phyloP scores from a whole-genome alignment of 2,888 invertebrate species.

The Luffia ferchaultella region DNA sequence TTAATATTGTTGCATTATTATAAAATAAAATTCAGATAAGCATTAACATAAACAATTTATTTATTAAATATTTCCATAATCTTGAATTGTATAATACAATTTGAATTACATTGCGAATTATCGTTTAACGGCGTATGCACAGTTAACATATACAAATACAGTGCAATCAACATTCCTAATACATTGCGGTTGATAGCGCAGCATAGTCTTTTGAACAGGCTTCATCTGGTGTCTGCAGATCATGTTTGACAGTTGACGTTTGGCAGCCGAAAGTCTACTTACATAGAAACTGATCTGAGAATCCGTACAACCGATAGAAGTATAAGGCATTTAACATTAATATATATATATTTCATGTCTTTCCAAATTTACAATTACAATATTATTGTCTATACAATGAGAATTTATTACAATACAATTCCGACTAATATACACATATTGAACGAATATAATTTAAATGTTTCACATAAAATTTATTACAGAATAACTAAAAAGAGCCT shows the following conservation, averaged over 20 bases:
- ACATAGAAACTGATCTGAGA: no score
- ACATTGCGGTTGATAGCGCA: no score
- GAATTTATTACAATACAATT: not conserved
- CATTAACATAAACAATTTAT: constrained; percentile 60
- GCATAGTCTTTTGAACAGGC: no score
- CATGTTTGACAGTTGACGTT: no score
- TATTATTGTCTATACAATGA: not conserved
- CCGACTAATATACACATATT: not conserved
- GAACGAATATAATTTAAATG: no score
- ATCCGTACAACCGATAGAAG: no score
- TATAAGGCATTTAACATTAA: not conserved
- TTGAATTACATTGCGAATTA: constrained; percentile 27
- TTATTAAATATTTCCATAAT: constrained; percentile 50
- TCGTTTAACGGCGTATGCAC: constrained; percentile 15
- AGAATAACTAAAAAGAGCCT: no score
- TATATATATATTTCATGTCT: not conserved
- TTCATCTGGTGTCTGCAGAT: no score
- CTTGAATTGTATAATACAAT: constrained; percentile 50
- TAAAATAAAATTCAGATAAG: constrained; percentile 28
- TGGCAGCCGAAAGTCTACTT: no score
- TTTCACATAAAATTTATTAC: no score
- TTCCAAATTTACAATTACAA: not conserved
- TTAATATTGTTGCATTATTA: not conserved
- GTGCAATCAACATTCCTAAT: constrained; percentile 3
- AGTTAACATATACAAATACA: constrained; percentile 35